These are phyloP conservation scores for Helobdella robusta DNA, from an alignment of 2,888 invertebrate species.

Conservation along the genomic window DNA sequence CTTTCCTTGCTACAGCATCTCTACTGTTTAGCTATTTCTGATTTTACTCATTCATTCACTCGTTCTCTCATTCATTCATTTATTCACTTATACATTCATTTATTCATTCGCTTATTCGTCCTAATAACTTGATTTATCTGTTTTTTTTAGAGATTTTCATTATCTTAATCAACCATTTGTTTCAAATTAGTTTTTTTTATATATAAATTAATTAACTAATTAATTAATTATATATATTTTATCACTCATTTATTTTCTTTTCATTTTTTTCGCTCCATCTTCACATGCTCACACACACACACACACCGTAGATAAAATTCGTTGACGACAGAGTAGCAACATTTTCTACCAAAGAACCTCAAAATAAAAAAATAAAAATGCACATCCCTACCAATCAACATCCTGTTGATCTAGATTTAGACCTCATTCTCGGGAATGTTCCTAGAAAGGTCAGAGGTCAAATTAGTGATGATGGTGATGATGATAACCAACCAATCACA, in stretches of 20 bases:
- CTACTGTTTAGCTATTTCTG: background rate
- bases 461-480: background rate
- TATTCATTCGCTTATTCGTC: background rate
- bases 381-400: constrained; percentile 30
- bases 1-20: no score
- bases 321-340: constrained; percentile 8
- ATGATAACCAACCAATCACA: no score
- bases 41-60: background rate
- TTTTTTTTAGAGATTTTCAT: no score
- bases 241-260: background rate
- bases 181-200: no score
- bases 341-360: constrained; percentile 41
- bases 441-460: constrained; percentile 63
- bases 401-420: constrained; percentile 79
- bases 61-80: background rate
- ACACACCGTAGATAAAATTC: constrained; percentile 11
- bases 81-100: background rate
- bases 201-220: no score
- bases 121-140: background rate
- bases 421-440: constrained; percentile 79
- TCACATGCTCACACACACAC: background rate
- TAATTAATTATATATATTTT: no score
- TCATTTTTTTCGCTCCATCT: background rate
- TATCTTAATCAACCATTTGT: no score
- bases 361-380: constrained; percentile 22